These are phyloP conservation scores for Andricus curvator DNA, from an alignment of 2,888 invertebrate species.

Conservation along the genomic window DNA sequence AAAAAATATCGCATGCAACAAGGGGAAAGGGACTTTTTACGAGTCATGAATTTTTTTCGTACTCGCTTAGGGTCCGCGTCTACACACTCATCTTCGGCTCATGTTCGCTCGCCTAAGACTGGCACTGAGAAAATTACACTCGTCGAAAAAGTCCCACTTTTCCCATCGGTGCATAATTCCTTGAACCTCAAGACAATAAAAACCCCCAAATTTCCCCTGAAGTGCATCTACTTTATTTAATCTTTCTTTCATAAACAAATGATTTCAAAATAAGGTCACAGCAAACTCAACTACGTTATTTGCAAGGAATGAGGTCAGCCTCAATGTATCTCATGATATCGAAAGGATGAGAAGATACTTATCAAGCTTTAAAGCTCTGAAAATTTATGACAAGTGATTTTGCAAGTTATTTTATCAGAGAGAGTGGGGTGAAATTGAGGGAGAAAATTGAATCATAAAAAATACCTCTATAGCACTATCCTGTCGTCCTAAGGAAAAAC, in stretches of 20 bases:
- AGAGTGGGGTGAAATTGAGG: not conserved
- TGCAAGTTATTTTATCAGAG: not conserved
- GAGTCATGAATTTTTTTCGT: too few relatives aligned
- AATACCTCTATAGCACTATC: not conserved
- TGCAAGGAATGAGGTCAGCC: constrained; percentile 20
- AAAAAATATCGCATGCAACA: too few relatives aligned
- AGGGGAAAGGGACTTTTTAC: too few relatives aligned
- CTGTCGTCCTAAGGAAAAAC: too few relatives aligned
- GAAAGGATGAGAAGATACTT: constrained; percentile 11
- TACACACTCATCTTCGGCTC: too few relatives aligned
- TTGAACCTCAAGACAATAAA: not conserved
- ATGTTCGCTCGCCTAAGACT: too few relatives aligned
- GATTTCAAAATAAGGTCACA: not conserved
- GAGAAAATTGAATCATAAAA: not conserved
- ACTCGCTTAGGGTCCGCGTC: too few relatives aligned
- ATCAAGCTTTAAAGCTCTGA: not conserved
- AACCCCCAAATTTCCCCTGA: not conserved
- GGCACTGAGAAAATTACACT: too few relatives aligned
- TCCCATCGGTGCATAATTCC: too few relatives aligned
- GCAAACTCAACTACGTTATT: constrained; percentile 9
- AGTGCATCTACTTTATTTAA: constrained; percentile 3
- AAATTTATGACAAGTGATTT: constrained; percentile 5
- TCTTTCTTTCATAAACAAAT: not conserved
- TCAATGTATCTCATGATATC: constrained; percentile 16
- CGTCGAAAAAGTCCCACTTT: too few relatives aligned